Base-by-base conservation (phyloP, 2,888 invertebrate species). In the Sesia apiformis region DNA sequence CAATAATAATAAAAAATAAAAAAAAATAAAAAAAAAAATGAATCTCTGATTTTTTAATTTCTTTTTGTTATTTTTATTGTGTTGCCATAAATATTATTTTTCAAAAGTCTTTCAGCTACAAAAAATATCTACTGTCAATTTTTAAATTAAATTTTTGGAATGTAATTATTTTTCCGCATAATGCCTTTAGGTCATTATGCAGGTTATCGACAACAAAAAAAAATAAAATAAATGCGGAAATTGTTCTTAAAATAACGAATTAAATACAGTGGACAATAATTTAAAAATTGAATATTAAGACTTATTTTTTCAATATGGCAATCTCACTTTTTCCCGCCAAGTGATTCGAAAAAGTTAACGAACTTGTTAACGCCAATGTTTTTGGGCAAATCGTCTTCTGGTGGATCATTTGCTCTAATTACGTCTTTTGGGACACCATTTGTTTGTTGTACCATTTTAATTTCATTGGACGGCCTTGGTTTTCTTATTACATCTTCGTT, bases 331-430 rank as follows among this genome's bases (percentile, higher is more conserved):
- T 87, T 88, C 3, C 84, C 84, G 3, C 88, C 88, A 8, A 89
- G 80, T 7, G 87, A 86, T 60, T 89, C 89, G 54, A 89, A 89
- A 72, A 89, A 89, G 61, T 87, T 89, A 0, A 89, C 89, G 57
- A 89, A 89, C 58, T 87, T 89, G 57, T 88, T 89, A 0, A 89
- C 89, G 0, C 89, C 89, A 62, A 89, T 89, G 46, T 89, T 89
- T 53, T 89, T 89, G 3, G 89, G 89, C 5, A 89, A 59, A 62
- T 89, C 89, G 38, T 89, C 88, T 63, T 89, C 89, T 0, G 88
- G 89, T 0, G 89, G 89, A 49, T 89, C 89, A 43, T 87, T 89
- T 0, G 89, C 89, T 41, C 89, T 73, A 3, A 89, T 87, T 0
- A 89, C 87, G 8, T 89, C 89, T 58, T 78, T 84, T 0, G 88